Evolutionary conservation across 2,797 vertebrate species (phyloP), one percentile per base, ranked within the genome.

Genomic region (Gymnothorax javanicus): DNA sequence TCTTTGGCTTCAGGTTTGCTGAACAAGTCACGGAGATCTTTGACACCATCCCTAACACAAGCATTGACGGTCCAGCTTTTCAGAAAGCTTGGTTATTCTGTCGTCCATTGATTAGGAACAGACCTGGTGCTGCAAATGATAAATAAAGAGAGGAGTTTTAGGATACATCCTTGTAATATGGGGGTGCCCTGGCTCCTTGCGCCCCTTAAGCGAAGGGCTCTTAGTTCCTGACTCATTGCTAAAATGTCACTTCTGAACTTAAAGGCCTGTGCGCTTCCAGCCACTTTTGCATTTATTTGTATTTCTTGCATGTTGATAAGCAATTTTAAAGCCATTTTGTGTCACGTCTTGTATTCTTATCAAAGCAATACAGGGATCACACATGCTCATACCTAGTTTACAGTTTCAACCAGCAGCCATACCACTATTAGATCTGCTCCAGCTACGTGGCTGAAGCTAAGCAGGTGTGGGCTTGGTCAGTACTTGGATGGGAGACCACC

Each of bases 61-160:
- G 15, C 12, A 73, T 67, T 88, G 89, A 90, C 83, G 87, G 71
- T 86, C 85, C 87, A 81, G n/a, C 33, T 43, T 87, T 88, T 87
- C 73, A 81, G 88, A 84, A 86, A 86, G 86, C 84, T 58, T 62
- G 88, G 89, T 88, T 84, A 89, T 91, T 90, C 83, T 59, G 71
- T 84, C 73, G 57, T 64, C 87, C 90, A 89, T 89, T 91, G 90
- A 92, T 90, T 89, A 88, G 88, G 50, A 50, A 82, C 75, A 77
- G 20, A 23, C 71, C 64, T 57, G 33, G 57, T 25, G 87, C 84
- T 52, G 60, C 12, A 27, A 25, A 60, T 58, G 67, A 60, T 82
- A 89, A 88, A 89, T 50, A 73, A 43, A 43, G 75, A 25, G 85
- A 88, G 60, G 9, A 56, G 89, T 90, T 89, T 85, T 89, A 92